A percentile compares a stretch with the other conserved stretches of the same genome.
Conservation (phyloP, 37 sponge, comb jelly and placozoan genomes). For the Halichondria panicea region DNA sequence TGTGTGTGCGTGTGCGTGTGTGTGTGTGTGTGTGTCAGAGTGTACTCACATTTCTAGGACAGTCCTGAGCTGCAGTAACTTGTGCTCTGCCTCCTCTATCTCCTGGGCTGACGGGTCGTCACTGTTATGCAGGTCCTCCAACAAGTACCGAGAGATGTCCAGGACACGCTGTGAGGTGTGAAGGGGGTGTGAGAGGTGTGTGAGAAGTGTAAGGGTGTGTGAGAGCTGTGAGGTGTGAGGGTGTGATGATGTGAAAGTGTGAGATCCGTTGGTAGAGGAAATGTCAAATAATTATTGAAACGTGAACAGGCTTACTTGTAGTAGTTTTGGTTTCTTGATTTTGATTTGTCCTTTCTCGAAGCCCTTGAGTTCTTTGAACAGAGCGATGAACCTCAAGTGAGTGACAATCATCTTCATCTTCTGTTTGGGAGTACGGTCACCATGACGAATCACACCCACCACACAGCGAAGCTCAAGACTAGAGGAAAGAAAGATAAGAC, state of each 20-base stretch:
- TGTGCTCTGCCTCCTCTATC: conserved; percentile 43
- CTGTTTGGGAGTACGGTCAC: conserved; percentile 95
- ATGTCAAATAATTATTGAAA: no score
- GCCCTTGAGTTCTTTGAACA: conserved; percentile 71
- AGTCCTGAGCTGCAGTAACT: conserved; percentile 73
- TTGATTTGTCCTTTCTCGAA: conserved; percentile 65
- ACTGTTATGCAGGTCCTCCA: conserved; percentile 28
- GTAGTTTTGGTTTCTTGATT: conserved; percentile 78
- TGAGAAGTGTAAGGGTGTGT: no score
- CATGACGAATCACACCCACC: conserved; percentile 89
- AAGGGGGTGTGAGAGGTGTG: no score
- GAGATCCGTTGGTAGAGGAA: no score
- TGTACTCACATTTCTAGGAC: conserved; percentile 92
- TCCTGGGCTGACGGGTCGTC: conserved; percentile 7
- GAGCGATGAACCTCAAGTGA: conserved; percentile 54
- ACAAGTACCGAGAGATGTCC: conserved; percentile 70
- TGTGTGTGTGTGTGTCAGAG: no score
- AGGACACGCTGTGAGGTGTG: conserved; percentile 67
- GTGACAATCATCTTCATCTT: conserved; percentile 94
- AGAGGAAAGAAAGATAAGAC: no score
- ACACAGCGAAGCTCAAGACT: conserved; percentile 91
- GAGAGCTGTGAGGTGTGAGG: no score
- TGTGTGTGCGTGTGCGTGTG: no score
- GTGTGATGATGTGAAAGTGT: no score
- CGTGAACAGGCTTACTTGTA: conserved; percentile 80